Base-by-base conservation (phyloP, 2,888 invertebrate genomes). In the Cactoblastis cactorum region DNA sequence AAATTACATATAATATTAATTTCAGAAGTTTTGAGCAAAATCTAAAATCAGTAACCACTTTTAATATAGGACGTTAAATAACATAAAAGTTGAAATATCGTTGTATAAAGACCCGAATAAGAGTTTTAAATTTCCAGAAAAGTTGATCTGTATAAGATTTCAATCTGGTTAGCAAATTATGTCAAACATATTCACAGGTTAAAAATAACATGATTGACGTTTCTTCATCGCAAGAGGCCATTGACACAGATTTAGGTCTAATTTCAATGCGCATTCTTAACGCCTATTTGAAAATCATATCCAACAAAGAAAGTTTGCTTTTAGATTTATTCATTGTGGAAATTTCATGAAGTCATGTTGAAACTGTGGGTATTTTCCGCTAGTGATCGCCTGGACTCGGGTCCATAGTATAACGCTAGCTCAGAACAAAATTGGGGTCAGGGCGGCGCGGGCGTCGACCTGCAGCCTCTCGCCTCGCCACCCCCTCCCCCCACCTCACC, bases 401-500 rank as follows among this genome's bases (percentile, higher is more conserved):
- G 80, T 78, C 80, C 82, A 87, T 82, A 78, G 80, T 84, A 87
- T 91, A 91, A 87, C 86, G 87, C 83, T 85, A 81, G 84, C 80
- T 80, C 80, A 72, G 69, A 67, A 69, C 78, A 72, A 71, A n/a
- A 88, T 87, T 87, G 86, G 75, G 88, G 89, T 89, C 86, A 88
- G 85, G 86, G 88, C 87, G 83, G 78, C 87, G 87, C 85, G 87
- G 88, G 60, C 87, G 83, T 80, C 88, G 88, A 90, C 84, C 88
- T 70, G 79, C 76, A 73, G 80, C 79, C 80, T 76, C 80, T 69
- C 72, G 67, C 67, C 55, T 62, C 72, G 67, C 67, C 55, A 62
- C 61, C 64, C 65, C 62, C 62, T 58, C 62, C 59, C 53, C 50
- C 59, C 53, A 55, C 38, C 52, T 15, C 49, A 43, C 41, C 59